Evolutionary conservation across 2,888 invertebrate genomes (phyloP).

Genomic region (Lissonota sp.): DNA sequence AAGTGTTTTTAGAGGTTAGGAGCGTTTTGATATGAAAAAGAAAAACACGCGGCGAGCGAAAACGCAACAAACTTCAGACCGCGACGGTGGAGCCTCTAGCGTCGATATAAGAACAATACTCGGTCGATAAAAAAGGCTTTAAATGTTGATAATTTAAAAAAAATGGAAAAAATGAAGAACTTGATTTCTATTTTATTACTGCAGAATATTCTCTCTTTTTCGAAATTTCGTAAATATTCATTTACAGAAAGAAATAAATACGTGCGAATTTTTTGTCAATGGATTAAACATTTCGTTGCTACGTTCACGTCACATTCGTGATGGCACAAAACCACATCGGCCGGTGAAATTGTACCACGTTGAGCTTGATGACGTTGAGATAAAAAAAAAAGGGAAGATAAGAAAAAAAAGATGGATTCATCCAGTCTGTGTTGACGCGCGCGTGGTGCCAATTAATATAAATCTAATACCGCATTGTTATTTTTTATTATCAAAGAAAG

Average conservation of each 20-base stretch:
- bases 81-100: no score
- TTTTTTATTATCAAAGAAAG: slow-evolving; percentile 22
- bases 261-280: no score
- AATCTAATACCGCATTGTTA: slow-evolving; percentile 34
- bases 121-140: no score
- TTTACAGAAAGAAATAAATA: no score
- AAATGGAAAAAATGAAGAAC: no score
- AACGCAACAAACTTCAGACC: not conserved
- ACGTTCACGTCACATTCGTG: no score
- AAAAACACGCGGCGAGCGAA: not conserved
- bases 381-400: not conserved
- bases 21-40: not conserved
- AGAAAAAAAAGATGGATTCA: slow-evolving; percentile 54
- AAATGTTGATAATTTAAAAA: no score
- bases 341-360: slow-evolving; percentile 62
- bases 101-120: no score
- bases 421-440: slow-evolving; percentile 57
- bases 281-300: no score
- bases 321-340: slow-evolving; percentile 8
- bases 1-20: slow-evolving; percentile 24
- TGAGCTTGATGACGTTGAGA: slow-evolving; percentile 60
- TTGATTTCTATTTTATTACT: no score
- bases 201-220: no score
- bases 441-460: slow-evolving; percentile 42
- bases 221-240: no score